A percentile compares a stretch with the other conserved stretches of the same genome.
These are phyloP conservation scores for Labrus mixtus DNA, from an alignment of 2,113 vertebrate species.

Conservation along the genomic window DNA sequence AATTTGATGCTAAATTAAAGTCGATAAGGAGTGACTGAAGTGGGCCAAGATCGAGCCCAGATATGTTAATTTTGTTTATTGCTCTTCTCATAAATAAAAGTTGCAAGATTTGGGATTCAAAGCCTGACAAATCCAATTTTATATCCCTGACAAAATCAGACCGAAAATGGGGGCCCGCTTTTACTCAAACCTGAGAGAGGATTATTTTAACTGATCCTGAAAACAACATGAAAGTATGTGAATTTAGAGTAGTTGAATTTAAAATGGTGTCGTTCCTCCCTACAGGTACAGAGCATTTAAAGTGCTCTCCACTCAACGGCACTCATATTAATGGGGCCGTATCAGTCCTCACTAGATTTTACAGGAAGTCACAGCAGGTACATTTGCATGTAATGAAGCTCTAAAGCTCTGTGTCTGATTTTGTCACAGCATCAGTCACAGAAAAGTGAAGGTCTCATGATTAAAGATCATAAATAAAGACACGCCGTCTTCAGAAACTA, in stretches of 20 bases:
- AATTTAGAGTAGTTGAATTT: neutral
- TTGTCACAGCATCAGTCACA: neutral
- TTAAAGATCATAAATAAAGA: constrained; percentile 2
- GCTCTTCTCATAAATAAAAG: neutral
- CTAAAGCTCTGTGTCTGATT: neutral
- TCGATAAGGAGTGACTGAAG: too few species aligned
- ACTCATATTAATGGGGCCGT: neutral
- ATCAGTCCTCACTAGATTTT: neutral
- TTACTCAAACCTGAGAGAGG: neutral
- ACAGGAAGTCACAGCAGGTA: neutral
- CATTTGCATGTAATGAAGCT: constrained; percentile 20
- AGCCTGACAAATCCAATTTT: neutral
- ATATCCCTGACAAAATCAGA: neutral
- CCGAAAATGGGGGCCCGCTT: too few species aligned
- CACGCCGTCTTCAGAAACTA: neutral
- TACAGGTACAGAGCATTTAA: neutral
- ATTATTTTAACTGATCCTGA: neutral
- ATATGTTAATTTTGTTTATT: too few species aligned
- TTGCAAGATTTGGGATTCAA: neutral
- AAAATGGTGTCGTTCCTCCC: neutral
- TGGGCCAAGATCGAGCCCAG: too few species aligned
- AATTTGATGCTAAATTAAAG: too few species aligned
- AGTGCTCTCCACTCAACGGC: constrained; percentile 13
- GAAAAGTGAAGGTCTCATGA: constrained; percentile 4
- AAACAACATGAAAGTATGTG: neutral